Base-by-base conservation (phyloP, 30 jellyfish, hydroid and myxozoan genomes). In the Euphysa ruthae region DNA sequence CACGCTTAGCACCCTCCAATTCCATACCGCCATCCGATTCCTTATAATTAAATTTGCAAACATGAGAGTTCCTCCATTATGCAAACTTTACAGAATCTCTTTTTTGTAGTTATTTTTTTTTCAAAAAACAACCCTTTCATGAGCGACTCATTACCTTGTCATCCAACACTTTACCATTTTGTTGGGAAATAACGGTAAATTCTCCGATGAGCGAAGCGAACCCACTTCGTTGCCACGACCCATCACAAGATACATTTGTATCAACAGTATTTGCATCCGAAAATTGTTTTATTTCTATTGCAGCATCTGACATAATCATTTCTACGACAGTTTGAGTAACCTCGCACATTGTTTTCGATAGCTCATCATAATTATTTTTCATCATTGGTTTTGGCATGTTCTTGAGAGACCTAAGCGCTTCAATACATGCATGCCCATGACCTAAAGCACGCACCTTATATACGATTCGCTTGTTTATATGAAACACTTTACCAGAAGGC, bases 21-120 rank as follows among this genome's bases (percentile, higher is more conserved):
- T 63, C 76, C 76, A 63, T 63, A n/a, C 35, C 23, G 7, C 46
- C 46, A 20, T 61, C 76, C 38, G 76, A 32, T 8, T 44, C 76
- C 31, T 63, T 38, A n/a, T n/a, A n/a, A n/a, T n/a, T n/a, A n/a
- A n/a, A n/a, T n/a, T n/a, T n/a, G n/a, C n/a, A n/a, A n/a, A n/a
- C n/a, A n/a, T n/a, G n/a, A n/a, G n/a, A n/a, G n/a, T n/a, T n/a
- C n/a, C n/a, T n/a, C n/a, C n/a, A 63, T n/a, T n/a, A n/a, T n/a
- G n/a, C n/a, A n/a, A n/a, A n/a, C n/a, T n/a, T n/a, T n/a, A n/a
- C n/a, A n/a, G n/a, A n/a, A n/a, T n/a, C n/a, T n/a, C n/a, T n/a
- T n/a, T n/a, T n/a, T n/a, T n/a, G n/a, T n/a, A n/a, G n/a, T n/a
- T n/a, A n/a, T n/a, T n/a, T n/a, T n/a, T n/a, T n/a, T n/a, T n/a